Base-by-base conservation (phyloP, 1,140 invertebrate species). In the Drosophila ironensis region DNA sequence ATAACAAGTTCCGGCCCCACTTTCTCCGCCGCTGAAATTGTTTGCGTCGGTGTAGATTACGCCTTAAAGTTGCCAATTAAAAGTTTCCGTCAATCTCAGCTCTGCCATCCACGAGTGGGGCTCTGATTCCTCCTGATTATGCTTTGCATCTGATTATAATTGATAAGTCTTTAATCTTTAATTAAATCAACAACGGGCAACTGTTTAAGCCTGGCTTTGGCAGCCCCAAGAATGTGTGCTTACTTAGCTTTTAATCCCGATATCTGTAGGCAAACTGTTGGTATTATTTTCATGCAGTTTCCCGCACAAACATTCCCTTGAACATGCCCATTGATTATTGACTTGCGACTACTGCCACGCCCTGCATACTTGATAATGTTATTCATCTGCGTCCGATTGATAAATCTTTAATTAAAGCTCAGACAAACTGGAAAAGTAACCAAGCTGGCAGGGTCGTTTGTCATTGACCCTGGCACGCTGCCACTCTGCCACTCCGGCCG, bases 51-150 rank as follows among this genome's bases (percentile, higher is more conserved):
- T 78, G 38, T 50, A 52, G 45, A 77, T 84, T 78, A 86, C 71
- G 64, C 80, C 74, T 84, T 84, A 86, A 84, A 84, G 80, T 76
- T 82, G 73, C 59, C 64, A 84, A 84, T 86, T 84, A 86, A 84
- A 84, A 84, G 80, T 82, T 82, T 81, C 28, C 24, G 27, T 25
- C 54, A 61, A 52, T 53, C 59, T 64, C 56, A 25, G 51, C 57
- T 68, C 16, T 7, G 16, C n/a, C n/a, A n/a, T n/a, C n/a, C 14
- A 8, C 33, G 12, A 38, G 12, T 40, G 37, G 11, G 16, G 17
- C 41, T 12, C 20, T 41, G 60, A 66, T 45, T 66, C 11, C 8
- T 5, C 14, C 28, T 42, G 44, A 50, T 50, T 69, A 44, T 30
- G 20, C 37, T 24, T 37, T 20, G 20, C 20, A 27, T 38, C 67